A percentile compares a stretch with the other conserved stretches of the same genome.
These are phyloP conservation scores for Myanophis thanlyinensis DNA, from an alignment of 2,113 vertebrate genomes.

Conservation along the genomic window DNA sequence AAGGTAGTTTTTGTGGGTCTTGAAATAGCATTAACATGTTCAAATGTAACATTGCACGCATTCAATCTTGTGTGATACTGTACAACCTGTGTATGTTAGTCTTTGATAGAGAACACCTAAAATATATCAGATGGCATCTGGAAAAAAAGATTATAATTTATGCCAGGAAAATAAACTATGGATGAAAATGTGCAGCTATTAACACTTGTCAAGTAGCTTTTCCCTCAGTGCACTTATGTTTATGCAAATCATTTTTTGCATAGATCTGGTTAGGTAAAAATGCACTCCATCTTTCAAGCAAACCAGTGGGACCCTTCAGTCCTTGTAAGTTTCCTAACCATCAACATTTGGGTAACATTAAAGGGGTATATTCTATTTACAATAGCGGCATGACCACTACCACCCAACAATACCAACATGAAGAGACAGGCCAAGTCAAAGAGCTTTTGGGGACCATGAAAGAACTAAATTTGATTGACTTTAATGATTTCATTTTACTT, in stretches of 20 bases:
- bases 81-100: background rate
- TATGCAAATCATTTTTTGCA: slow-evolving; percentile 5
- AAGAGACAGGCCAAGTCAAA: background rate
- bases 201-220: background rate
- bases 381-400: background rate
- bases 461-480: background rate
- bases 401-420: background rate
- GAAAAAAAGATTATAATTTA: background rate
- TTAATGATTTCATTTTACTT: background rate
- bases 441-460: background rate
- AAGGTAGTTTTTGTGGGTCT: background rate
- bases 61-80: background rate
- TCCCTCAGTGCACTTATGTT: background rate
- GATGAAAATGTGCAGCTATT: background rate
- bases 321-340: background rate
- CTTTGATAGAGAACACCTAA: background rate
- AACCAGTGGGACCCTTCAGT: background rate
- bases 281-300: background rate
- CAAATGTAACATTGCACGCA: background rate
- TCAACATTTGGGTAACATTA: background rate
- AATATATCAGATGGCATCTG: background rate
- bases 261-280: background rate
- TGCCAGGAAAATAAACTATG: background rate
- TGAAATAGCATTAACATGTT: background rate
- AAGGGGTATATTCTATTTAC: background rate